Evolutionary conservation across 2,888 invertebrate species (phyloP).

Genomic region (Melieria picta): DNA sequence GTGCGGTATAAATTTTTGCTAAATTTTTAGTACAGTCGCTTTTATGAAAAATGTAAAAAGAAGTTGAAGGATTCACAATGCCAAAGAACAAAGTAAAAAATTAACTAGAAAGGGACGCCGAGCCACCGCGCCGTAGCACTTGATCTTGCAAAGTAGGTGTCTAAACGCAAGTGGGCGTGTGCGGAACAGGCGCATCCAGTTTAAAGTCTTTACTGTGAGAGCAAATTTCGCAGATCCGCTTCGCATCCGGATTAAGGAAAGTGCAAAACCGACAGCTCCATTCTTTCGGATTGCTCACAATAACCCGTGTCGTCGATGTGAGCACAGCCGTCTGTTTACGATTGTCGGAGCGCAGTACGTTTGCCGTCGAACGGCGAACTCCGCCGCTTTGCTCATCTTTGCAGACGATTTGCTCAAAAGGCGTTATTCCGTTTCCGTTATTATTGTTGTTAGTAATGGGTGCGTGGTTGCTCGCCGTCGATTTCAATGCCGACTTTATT

Average conservation of each 20-base stretch:
- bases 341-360: conserved; percentile 26
- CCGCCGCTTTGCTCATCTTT: no score
- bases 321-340: conserved; percentile 31
- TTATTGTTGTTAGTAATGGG: conserved; percentile 31
- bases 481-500: conserved; percentile 35
- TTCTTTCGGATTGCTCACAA: conserved; percentile 56
- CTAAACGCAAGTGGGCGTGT: conserved; percentile 63
- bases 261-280: conserved; percentile 79
- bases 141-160: not conserved
- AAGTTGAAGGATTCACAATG: no score
- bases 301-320: conserved; percentile 53
- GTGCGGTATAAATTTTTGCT: no score
- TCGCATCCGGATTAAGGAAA: conserved; percentile 70
- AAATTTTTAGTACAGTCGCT: no score
- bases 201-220: conserved; percentile 68
- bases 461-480: conserved; percentile 34
- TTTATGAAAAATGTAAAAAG: no score
- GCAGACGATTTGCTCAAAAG: no score
- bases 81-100: no score
- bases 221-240: conserved; percentile 78
- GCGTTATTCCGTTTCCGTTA: conserved; percentile 8
- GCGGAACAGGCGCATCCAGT: conserved; percentile 60
- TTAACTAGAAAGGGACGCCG: no score
- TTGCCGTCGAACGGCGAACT: not conserved
- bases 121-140: no score